Evolutionary conservation across 2,113 vertebrate species (phyloP), one percentile per base, ranked within the genome.

Genomic region (Malaclemys terrapin): DNA sequence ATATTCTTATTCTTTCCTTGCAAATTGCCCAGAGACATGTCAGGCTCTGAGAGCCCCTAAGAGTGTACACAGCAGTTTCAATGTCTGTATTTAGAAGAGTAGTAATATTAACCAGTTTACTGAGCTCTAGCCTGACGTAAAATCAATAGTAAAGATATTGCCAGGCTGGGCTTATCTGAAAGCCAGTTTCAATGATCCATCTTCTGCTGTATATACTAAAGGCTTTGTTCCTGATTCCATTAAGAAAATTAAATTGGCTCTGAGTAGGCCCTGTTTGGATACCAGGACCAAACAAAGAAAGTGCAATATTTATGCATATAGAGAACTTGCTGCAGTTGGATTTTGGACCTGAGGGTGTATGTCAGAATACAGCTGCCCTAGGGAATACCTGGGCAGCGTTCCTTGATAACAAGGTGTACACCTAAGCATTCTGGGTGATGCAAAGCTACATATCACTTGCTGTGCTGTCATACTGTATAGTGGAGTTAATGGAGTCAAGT

Each of bases 211-310:
- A 93, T 95, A 27, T 8, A 96, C 87, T 88, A 69, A 75, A 49
- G 89, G 93, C 95, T 95, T 95, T 1, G 0, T 92, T 97, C 95
- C 94, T 81, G 65, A 93, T 96, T 98, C 97, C 97, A 98, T 98
- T 98, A 98, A 95, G 93, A 91, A 97, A 96, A 98, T 98, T 97
- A 95, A 92, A 91, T 97, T 97, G 97, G 95, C 95, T 93, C 69
- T 56, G 86, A 62, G 24, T 38, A 80, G 49, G 22, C 65, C 54
- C 22, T 8, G 1, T 78, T 91, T 84, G 52, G 76, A 35, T 38
- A 87, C 85, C 19, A 65, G 27, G 49, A 85, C 69, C 50, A 75
- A 92, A 81, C 25, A 89, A 91, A 90, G 78, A 75, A 38, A 5
- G 9, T 25, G 35, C 53, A 87, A 94, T 89, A 89, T 95, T 96